A percentile compares a stretch with the other conserved stretches of the same genome.
Evolutionary conservation across 2,888 invertebrate species (phyloP).

Genomic region (Acanthosoma haemorrhoidale): DNA sequence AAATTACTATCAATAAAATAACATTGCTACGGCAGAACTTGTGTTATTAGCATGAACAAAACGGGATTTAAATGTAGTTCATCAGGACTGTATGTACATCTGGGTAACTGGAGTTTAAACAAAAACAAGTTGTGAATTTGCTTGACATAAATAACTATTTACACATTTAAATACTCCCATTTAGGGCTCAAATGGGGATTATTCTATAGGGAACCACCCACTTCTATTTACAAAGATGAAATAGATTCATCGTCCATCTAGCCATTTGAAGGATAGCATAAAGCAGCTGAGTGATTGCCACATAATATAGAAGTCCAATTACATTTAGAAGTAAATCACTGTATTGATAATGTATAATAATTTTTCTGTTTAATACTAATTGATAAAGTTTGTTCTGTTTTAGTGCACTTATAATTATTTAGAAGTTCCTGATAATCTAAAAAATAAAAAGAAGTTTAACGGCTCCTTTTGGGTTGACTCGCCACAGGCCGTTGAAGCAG

Average conservation of each 20-base stretch:
- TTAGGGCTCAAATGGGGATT: no score
- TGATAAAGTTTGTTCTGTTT: neutral
- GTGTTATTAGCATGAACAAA: no score
- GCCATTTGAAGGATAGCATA: neutral
- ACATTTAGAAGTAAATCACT: no score
- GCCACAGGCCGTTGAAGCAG: neutral
- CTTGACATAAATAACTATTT: no score
- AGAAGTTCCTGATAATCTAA: constrained; percentile 31
- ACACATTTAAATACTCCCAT: no score
- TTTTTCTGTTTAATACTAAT: neutral
- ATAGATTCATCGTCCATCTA: no score
- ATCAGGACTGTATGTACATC: no score
- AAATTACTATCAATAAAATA: neutral
- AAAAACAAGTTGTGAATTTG: neutral
- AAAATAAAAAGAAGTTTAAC: constrained; percentile 28
- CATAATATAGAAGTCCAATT: neutral
- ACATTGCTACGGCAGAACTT: neutral
- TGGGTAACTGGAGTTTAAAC: no score
- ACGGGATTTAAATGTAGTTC: no score
- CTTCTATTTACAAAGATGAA: no score
- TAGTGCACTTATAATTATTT: constrained; percentile 32
- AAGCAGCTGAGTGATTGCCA: neutral
- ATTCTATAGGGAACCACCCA: no score
- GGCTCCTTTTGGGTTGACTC: constrained; percentile 32
- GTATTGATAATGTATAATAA: no score